Evolutionary conservation across 2,797 vertebrate genomes (phyloP), one percentile per base, ranked within the genome.

Genomic region (Parambassis ranga): DNA sequence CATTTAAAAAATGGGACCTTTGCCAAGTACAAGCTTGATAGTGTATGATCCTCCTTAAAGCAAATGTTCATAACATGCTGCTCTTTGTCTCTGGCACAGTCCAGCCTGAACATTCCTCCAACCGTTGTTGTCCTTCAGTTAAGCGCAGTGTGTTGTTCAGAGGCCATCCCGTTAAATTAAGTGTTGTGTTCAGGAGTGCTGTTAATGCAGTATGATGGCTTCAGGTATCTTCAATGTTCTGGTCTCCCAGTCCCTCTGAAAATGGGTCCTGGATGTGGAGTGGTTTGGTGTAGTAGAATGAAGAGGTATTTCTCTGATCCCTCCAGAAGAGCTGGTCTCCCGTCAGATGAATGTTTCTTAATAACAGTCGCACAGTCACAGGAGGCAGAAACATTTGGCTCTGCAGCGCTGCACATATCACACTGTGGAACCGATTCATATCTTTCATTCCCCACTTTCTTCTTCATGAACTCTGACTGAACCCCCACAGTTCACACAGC

Each of bases 401-500:
- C 24, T 31, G 52, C 37, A 28, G n/a, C n/a, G n/a, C n/a, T n/a
- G n/a, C n/a, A n/a, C n/a, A n/a, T n/a, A n/a, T n/a, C n/a, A n/a
- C n/a, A n/a, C n/a, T n/a, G n/a, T n/a, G n/a, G 1, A 47, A 28
- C 22, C 14, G 52, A 58, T 60, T 16, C 48, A 44, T 23, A 53
- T 58, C 52, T 44, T 24, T 47, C 13, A 23, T 14, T 58, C 51
- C 32, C 59, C 30, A 13, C 10, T 20, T 13, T 16, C 6, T 48
- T 47, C 5, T 38, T 65, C 11, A 39, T 57, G 52, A 79, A 64
- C 58, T 61, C 30, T 19, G 46, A 24, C 55, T 67, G 66, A 71
- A 59, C 65, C 30, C 35, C 15, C 26, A 31, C 46, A 48, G 3
- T 13, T 15, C 22, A 26, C n/a, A n/a, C n/a, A n/a, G n/a, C n/a